Evolutionary conservation across 2,888 invertebrate genomes (phyloP).

Genomic region (Troilus luridus): DNA sequence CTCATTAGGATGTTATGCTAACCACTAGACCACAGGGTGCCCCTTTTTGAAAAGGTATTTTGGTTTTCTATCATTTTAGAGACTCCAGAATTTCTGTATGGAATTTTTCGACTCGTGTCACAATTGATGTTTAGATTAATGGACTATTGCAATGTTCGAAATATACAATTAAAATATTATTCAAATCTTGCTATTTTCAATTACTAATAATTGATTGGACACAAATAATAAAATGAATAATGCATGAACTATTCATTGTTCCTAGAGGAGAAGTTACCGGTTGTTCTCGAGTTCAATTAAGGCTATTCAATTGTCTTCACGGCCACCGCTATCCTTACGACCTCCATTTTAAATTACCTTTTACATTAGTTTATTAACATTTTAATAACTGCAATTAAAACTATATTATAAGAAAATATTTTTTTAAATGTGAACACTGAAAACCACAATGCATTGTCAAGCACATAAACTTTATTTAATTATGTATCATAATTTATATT

Average conservation of each 20-base stretch:
- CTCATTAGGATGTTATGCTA: no score
- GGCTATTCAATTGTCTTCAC: not conserved
- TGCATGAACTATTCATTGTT: not conserved
- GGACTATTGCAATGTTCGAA: not conserved
- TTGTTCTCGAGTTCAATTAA: not conserved
- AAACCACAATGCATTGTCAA: no score
- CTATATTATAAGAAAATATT: not conserved
- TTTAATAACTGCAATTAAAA: not conserved
- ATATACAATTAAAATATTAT: not conserved
- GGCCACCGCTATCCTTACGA: not conserved
- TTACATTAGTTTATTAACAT: not conserved
- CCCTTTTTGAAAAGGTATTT: no score
- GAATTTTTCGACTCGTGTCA: not conserved
- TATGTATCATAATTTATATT: no score
- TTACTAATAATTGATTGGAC: not conserved
- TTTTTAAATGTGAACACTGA: no score
- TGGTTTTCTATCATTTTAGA: no score
- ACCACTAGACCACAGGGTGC: no score
- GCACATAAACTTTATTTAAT: no score
- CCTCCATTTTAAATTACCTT: not conserved
- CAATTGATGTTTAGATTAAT: not conserved
- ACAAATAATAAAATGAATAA: conserved; percentile 18
- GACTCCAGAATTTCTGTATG: no score
- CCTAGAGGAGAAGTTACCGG: not conserved
- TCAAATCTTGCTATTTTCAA: not conserved